Conservation (phyloP, 1,140 invertebrate species). For the Drosophila pruinosa region DNA sequence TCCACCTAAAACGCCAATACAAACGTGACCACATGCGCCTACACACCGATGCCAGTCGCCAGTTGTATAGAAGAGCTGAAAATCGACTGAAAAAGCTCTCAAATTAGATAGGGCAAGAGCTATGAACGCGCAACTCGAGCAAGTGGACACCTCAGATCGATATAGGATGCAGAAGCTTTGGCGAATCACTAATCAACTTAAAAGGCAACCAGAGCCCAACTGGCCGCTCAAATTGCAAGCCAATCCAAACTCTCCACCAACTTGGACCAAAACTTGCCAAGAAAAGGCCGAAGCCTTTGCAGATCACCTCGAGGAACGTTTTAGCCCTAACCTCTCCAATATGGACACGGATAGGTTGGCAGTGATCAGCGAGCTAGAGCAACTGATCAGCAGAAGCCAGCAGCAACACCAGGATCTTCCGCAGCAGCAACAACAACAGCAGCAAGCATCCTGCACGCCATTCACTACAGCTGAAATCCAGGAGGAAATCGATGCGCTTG, state of each 20-base stretch:
- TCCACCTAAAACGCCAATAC: too few relatives aligned
- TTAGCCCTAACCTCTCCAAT: neutral
- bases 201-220: constrained; percentile 3
- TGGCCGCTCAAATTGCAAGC: neutral
- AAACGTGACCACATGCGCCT: too few relatives aligned
- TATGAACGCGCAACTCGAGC: too few relatives aligned
- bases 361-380: too few relatives aligned
- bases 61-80: neutral
- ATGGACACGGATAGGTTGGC: too few relatives aligned
- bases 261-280: neutral
- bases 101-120: too few relatives aligned
- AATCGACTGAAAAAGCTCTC: neutral
- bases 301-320: neutral
- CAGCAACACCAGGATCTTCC: neutral
- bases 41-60: too few relatives aligned
- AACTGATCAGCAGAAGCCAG: too few relatives aligned
- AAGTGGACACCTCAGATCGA: neutral
- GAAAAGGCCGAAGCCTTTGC: constrained; percentile 6
- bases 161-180: constrained; percentile 17
- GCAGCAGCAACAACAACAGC: neutral
- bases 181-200: neutral
- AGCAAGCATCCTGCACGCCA: too few relatives aligned
- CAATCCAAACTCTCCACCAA: neutral
- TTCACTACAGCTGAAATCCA: neutral
- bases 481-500: neutral